Evolutionary conservation across 2,888 invertebrate species (phyloP), one percentile per base, ranked within the genome.

Genomic region (Sinohyriopsis cumingii): DNA sequence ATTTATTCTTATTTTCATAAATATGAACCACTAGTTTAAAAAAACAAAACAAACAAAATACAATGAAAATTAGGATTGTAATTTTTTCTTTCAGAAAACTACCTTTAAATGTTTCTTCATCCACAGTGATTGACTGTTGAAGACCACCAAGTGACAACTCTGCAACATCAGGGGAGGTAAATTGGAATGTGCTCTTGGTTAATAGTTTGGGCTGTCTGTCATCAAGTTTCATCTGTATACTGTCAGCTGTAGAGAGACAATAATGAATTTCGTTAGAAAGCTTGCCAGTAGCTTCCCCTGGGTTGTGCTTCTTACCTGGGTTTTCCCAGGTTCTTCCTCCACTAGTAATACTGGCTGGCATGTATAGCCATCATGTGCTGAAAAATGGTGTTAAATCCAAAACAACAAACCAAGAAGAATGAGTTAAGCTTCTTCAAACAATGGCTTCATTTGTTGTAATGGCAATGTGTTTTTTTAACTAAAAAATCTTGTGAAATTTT

Each of bases 131-230:
- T 22, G 68, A 57, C 24, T 71, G 72, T 64, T 76, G 77, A 45
- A 67, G 68, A 6, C 89, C 89, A 59, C 97, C 97, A 59, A 98
- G 90, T 4, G 94, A 94, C 68, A 98, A 90, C 6, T 93, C 92
- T 0, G 95, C 95, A 65, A 98, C 91, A 86, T 97, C 96, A 0
- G 97, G 96, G 90, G 97, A 97, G 55, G 97, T 92, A 87, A 97
- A 97, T 87, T 97, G 96, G 87, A 97, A 97, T 0, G 96, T 62
- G 18, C 94, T 9, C 59, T 57, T 25, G 59, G 68, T 55, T 77
- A 77, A 62, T 74, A 69, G 65, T 74, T 76, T 19, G 24, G 62
- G 61, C 24, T 69, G 25, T 33, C 19, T 56, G 0, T 96, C 96
- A 84, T 95, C 93, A 60, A 93, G 91, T 87, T 93, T 93, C 54